Base-by-base conservation (phyloP, 2,888 invertebrate species). In the Desoria tigrina region DNA sequence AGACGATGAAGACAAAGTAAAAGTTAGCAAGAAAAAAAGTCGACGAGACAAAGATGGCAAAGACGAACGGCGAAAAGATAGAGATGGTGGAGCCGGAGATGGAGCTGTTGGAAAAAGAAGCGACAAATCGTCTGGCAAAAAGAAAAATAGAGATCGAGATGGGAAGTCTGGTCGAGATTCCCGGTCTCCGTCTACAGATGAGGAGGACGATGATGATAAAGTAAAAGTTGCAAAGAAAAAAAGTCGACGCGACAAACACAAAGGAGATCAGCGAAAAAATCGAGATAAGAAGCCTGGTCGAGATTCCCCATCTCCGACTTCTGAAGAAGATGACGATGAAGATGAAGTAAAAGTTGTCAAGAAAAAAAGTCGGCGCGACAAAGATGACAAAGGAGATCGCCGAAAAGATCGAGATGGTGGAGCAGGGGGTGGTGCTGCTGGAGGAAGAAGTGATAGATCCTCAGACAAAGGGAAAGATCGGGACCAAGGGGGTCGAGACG, bases 21-120 rank as follows among this genome's bases (percentile, higher is more conserved):
- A 37, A 57, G 39, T 28, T 28, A 11, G 57, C 24, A 67, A 65
- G 50, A 64, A 67, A 39, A 61, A 61, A 61, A 32, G 50, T n/a
- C 61, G 63, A 11, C 50, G 54, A 11, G 68, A 69, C 42, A 63
- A 64, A 24, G 58, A 66, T 27, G 59, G 59, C 23, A 69, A 66
- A 23, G 68, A 61, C n/a, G 65, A 67, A 39, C 58, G 54, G 28
- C 51, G 42, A 11, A 61, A 69, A 55, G 65, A 65, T 24, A 50
- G 65, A 23, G 59, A 54, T 54, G 49, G 66, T 62, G 51, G 61
- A 2, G 59, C 63, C 37, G 60, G 58, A 42, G 55, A 54, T n/a
- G 56, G 54, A 18, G 18, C 68, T 4, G 58, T 64, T 16, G 60
- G 69, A 28, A 63, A 63, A n/a, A 39, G 65, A 21, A 28, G 51